Evolutionary conservation across 1,140 invertebrate genomes (phyloP).

Genomic region (Cryptotermes secundus): DNA sequence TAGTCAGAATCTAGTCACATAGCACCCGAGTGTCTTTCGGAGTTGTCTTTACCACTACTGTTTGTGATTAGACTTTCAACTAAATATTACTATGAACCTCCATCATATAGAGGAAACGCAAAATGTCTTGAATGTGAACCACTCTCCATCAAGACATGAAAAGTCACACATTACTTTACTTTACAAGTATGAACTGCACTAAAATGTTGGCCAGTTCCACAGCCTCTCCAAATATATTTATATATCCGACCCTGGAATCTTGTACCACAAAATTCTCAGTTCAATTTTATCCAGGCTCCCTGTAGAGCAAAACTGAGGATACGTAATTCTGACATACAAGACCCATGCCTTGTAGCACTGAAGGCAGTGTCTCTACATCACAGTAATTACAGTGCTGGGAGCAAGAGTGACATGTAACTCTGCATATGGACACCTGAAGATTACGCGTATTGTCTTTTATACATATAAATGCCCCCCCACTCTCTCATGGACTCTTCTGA

Average conservation of each 20-base stretch:
- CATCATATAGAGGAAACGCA: neutral
- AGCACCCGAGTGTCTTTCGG: no score
- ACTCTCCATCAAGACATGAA: neutral
- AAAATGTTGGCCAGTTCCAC: neutral
- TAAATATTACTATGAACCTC: neutral
- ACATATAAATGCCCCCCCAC: no score
- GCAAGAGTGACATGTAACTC: neutral
- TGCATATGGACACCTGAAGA: no score
- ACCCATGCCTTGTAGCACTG: neutral
- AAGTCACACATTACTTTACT: neutral
- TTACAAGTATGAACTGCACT: neutral
- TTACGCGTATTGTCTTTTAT: no score
- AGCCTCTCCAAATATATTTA: neutral
- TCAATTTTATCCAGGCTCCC: no score
- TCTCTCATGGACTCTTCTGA: no score
- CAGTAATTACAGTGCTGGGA: constrained; percentile 2
- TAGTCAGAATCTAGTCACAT: no score
- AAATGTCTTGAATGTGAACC: neutral
- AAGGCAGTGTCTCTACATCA: neutral
- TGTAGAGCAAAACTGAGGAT: no score
- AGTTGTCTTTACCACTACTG: no score
- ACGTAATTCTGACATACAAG: neutral
- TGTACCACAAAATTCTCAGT: neutral
- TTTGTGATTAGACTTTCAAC: neutral
- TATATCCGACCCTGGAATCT: neutral